A percentile compares a stretch with the other conserved stretches of the same genome.
phyloP scores from a whole-genome alignment of 2,113 vertebrate species.

The Parus major region DNA sequence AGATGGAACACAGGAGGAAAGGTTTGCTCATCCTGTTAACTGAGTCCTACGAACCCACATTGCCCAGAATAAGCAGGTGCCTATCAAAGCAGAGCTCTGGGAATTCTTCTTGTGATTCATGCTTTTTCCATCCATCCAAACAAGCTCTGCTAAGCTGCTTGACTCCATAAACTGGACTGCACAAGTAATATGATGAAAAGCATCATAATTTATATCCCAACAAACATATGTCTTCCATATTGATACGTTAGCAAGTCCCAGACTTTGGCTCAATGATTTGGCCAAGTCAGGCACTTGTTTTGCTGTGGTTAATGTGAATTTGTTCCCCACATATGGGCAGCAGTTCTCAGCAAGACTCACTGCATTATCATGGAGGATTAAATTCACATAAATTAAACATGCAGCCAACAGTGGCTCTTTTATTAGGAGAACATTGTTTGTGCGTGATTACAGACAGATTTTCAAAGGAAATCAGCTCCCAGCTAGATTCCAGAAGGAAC shows the following conservation, averaged over 20 bases:
- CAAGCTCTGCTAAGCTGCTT: constrained; percentile 6
- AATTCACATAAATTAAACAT: constrained; percentile 65
- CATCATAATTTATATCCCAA: constrained; percentile 49
- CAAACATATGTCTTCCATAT: constrained; percentile 69
- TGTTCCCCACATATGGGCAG: constrained; percentile 66
- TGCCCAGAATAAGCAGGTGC: background rate
- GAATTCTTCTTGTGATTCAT: constrained; percentile 29
- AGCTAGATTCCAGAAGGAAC: constrained; percentile 27
- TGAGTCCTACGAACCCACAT: background rate
- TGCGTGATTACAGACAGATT: constrained; percentile 49
- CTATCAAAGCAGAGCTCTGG: background rate
- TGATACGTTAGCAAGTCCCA: constrained; percentile 26
- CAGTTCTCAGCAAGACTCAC: constrained; percentile 50
- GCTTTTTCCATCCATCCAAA: constrained; percentile 4
- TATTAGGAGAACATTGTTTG: constrained; percentile 43
- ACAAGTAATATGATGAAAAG: constrained; percentile 59
- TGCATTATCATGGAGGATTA: constrained; percentile 66
- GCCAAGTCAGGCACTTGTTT: constrained; percentile 40
- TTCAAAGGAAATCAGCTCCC: constrained; percentile 31
- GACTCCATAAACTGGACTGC: constrained; percentile 50
- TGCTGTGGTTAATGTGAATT: constrained; percentile 65
- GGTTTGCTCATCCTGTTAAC: constrained; percentile 15
- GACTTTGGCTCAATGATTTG: constrained; percentile 41
- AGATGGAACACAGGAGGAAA: background rate
- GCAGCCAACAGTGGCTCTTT: constrained; percentile 48